Conservation (phyloP, 2,888 invertebrate genomes). For the Monochamus alternatus region DNA sequence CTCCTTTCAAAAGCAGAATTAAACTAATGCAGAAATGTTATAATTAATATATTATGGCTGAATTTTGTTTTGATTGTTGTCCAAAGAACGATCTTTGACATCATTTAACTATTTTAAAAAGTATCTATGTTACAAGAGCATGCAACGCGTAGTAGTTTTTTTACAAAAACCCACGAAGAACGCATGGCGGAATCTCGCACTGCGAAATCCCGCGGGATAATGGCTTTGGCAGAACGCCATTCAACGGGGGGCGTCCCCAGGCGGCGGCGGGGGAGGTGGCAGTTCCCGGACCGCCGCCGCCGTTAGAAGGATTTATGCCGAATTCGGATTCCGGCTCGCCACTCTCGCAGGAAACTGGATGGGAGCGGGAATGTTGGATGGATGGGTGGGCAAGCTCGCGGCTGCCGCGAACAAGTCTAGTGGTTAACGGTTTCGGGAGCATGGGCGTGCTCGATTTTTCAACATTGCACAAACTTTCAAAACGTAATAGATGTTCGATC, state of each 20-base stretch:
- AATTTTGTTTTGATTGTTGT: too few relatives aligned
- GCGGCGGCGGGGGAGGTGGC: constrained; percentile 23
- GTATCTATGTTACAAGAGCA: too few relatives aligned
- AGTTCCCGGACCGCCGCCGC: constrained; percentile 48
- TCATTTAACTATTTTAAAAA: too few relatives aligned
- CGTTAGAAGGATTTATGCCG: constrained; percentile 56
- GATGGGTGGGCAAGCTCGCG: constrained; percentile 47
- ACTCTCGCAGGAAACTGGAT: constrained; percentile 52
- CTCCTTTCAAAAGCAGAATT: too few relatives aligned
- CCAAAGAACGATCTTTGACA: too few relatives aligned
- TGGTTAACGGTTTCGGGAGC: background rate
- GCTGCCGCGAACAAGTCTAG: background rate
- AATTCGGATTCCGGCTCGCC: constrained; percentile 43
- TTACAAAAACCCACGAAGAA: background rate
- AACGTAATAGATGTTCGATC: too few relatives aligned
- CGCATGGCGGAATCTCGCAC: too few relatives aligned
- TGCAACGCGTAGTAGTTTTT: too few relatives aligned
- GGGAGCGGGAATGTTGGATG: constrained; percentile 56
- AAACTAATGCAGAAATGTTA: too few relatives aligned
- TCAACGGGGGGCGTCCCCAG: background rate
- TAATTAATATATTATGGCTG: too few relatives aligned
- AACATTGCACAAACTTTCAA: background rate
- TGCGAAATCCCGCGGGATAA: background rate
- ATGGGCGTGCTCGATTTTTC: background rate
- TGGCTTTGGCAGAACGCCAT: background rate